Base-by-base conservation (phyloP, 1,140 invertebrate genomes). In the Zelostemma sp. region DNA sequence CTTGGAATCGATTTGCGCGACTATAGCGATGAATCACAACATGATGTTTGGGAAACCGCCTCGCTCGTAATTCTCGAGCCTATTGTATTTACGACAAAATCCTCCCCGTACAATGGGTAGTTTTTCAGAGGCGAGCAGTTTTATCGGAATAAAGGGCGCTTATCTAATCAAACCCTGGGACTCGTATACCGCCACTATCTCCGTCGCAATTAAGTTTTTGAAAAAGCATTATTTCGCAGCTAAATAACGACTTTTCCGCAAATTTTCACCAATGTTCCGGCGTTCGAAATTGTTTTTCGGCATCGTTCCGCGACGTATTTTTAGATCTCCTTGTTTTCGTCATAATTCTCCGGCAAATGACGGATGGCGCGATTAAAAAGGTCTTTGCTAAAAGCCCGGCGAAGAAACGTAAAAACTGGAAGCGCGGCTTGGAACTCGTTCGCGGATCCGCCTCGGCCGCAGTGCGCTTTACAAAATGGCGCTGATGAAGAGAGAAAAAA, bases 381-480 rank as follows among this genome's bases (percentile, higher is more conserved):
- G 55, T 40, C 31, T 54, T 41, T 47, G n/a, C 49, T 63, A 68
- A 68, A 71, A 71, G 65, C 41, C 57, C 33, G 50, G 41, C 61
- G 49, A 70, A 68, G 64, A 72, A 50, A 25, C 45, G 53, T 46
- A 72, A 72, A 72, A 68, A 72, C 63, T 68, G 59, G 66, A 67
- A 65, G 68, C 57, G 62, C 67, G 64, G 58, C 66, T 60, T 51
- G 54, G 12, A 57, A 63, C 53, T 59, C 61, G 54, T 49, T 61
- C 56, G 64, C 72, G 74, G 70, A 61, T 65, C 63, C 64, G 60
- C 72, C 72, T 64, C 58, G 65, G 60, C 61, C 21, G 48, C 61
- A 50, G 53, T 54, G 58, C 68, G 68, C 73, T 72, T 77, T 73
- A 79, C 78, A 85, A 84, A 83, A 84, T 84, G 82, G 84, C 82